Base-by-base conservation (phyloP, 2,888 invertebrate genomes). In the Tetranychus truncatus region DNA sequence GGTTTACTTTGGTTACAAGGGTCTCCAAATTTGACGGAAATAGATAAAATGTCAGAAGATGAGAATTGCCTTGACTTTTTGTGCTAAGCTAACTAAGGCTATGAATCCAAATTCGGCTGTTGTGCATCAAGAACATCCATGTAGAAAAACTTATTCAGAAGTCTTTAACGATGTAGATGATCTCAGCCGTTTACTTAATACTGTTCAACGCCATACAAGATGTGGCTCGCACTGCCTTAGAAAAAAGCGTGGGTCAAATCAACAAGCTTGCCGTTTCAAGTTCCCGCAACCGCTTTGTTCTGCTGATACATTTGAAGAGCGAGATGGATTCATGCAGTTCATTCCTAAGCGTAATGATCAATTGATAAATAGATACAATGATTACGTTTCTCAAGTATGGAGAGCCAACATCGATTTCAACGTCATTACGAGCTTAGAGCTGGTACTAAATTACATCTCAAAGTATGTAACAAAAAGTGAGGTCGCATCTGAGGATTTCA, bases 1-100 rank as follows among this genome's bases (percentile, higher is more conserved):
- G 78, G 78, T 0, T 11, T 78, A 1, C 74, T 78, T n/a, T 78
- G 78, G 78, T 66, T 78, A 3, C 18, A 76, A 11, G 71, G 72
- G 21, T 76, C 76, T 24, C 78, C 78, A n/a, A 74, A 77, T 72
- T 65, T 76, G 5, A 45, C 11, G 18, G 21, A 46, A 7, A 18
- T 76, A 3, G 71, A 46, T 45, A 6, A 9, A 7, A 20, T 18
- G n/a, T 18, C 69, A 18, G 72, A 66, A 71, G 74, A 76, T n/a
- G 18, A 75, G 2, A 46, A 46, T 46, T 46, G 46, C 46, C 11
- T 11, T 46, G 11, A 11, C 7, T 9, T 46, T 9, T 46, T 46
- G 46, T 46, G 7, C 46, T 11, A 46, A 46, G 7, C 46, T 46
- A 9, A 46, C 46, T 46, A 46, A 46, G 11, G 46, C 78, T 20